These are phyloP conservation scores for Hydrozoanthus gracilis DNA, from an alignment of 92 coral and sea anemone genomes.

Conservation along the genomic window DNA sequence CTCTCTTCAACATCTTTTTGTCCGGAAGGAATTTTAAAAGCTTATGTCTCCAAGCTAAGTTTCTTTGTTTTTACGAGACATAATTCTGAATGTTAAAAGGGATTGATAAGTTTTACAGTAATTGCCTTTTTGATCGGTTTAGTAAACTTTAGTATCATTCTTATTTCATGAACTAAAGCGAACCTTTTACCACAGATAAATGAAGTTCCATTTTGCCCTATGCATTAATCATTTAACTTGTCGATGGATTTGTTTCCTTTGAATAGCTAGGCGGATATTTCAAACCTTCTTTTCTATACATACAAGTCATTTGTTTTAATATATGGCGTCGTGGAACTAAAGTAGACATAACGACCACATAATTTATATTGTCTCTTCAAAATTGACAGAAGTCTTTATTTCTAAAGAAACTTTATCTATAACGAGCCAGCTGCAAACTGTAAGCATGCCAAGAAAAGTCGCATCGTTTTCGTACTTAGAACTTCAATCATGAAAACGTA, in stretches of 20 bases:
- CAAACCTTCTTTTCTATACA: not conserved
- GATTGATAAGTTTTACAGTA: not conserved
- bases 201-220: not conserved
- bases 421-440: conserved; percentile 36
- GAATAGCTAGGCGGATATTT: not conserved
- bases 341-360: not conserved
- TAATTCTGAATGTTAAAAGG: not conserved
- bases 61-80: not conserved
- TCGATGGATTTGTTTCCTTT: not conserved
- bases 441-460: not conserved
- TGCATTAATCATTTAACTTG: conserved; percentile 8
- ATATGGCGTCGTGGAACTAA: not conserved
- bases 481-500: not conserved
- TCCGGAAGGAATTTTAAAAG: conserved; percentile 11
- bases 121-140: not conserved
- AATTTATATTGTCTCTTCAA: not conserved
- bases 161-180: not conserved
- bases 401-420: conserved; percentile 39
- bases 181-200: too few relatives aligned
- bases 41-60: not conserved
- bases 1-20: not conserved
- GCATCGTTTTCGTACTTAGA: not conserved
- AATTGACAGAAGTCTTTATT: conserved; percentile 3
- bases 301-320: not conserved
- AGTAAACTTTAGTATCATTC: not conserved